These are phyloP conservation scores for Encarsia formosa DNA, from an alignment of 2,888 invertebrate species.

Conservation along the genomic window DNA sequence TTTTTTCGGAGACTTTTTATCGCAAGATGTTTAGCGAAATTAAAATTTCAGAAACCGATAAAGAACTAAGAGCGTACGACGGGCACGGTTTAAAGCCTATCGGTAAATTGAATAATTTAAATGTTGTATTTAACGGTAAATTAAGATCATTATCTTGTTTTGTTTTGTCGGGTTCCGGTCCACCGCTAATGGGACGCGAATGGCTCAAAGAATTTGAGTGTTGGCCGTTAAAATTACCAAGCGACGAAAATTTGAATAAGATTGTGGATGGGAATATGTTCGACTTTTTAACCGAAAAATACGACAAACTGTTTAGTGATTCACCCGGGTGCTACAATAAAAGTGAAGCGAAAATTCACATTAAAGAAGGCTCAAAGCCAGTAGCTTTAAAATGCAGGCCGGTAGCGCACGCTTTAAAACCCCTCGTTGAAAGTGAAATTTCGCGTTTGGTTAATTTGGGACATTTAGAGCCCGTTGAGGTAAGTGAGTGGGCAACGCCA, in stretches of 20 bases:
- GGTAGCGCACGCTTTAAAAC: background rate
- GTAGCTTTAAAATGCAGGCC: slow-evolving; percentile 6
- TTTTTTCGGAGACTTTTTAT: slow-evolving; percentile 16
- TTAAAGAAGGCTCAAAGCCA: slow-evolving; percentile 18
- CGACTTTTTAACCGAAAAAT: background rate
- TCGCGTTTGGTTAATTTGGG: background rate
- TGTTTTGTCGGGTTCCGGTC: slow-evolving; percentile 15
- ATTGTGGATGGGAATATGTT: background rate
- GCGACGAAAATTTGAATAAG: background rate
- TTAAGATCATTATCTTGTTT: slow-evolving; percentile 9
- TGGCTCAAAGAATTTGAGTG: slow-evolving; percentile 18
- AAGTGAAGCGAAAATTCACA: slow-evolving; percentile 14
- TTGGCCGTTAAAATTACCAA: slow-evolving; percentile 16
- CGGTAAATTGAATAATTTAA: slow-evolving; percentile 11
- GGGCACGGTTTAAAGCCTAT: slow-evolving; percentile 5
- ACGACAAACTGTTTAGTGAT: slow-evolving; percentile 7
- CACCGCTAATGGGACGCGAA: slow-evolving; percentile 19
- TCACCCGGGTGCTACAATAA: slow-evolving; percentile 18
- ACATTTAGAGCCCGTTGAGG: background rate
- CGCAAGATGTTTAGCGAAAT: background rate
- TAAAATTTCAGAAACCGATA: background rate
- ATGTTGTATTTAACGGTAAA: slow-evolving; percentile 6
- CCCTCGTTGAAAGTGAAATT: background rate
- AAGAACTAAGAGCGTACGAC: slow-evolving; percentile 12
- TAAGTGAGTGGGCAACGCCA: too few relatives aligned